A percentile compares a stretch with the other conserved stretches of the same genome.
phyloP scores from a whole-genome alignment of 2,888 invertebrate species.

The Xanthostigma xanthostigma region DNA sequence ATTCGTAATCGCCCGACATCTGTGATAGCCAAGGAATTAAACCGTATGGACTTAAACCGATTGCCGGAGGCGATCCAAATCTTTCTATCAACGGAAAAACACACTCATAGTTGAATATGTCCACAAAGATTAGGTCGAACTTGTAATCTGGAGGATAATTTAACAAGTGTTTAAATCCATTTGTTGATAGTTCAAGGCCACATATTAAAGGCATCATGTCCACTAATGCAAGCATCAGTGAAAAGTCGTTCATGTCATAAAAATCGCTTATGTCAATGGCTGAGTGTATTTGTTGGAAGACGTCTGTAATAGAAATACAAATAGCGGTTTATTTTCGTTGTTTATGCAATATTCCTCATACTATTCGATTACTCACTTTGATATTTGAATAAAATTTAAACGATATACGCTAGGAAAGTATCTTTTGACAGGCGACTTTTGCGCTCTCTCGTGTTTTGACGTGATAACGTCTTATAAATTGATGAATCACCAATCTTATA shows the following conservation, averaged over 20 bases:
- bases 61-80: conserved; percentile 5
- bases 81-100: conserved; percentile 3
- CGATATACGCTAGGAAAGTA: too few species aligned
- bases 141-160: background rate
- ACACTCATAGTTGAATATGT: conserved; percentile 1
- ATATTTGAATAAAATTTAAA: too few species aligned
- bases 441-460: too few species aligned
- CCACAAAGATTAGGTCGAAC: conserved; percentile 4
- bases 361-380: too few species aligned
- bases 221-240: background rate
- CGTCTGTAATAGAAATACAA: too few species aligned
- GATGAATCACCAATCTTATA: too few species aligned
- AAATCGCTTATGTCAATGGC: too few species aligned
- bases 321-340: too few species aligned
- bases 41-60: conserved; percentile 5
- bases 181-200: background rate
- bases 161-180: background rate
- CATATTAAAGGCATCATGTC: background rate
- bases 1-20: background rate
- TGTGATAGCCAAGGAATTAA: background rate
- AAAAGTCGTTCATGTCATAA: background rate
- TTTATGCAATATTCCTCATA: too few species aligned
- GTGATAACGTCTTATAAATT: too few species aligned
- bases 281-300: too few species aligned
- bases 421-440: too few species aligned